These are phyloP conservation scores for Todus mexicanus DNA, from an alignment of 2,797 vertebrate species.

Conservation along the genomic window DNA sequence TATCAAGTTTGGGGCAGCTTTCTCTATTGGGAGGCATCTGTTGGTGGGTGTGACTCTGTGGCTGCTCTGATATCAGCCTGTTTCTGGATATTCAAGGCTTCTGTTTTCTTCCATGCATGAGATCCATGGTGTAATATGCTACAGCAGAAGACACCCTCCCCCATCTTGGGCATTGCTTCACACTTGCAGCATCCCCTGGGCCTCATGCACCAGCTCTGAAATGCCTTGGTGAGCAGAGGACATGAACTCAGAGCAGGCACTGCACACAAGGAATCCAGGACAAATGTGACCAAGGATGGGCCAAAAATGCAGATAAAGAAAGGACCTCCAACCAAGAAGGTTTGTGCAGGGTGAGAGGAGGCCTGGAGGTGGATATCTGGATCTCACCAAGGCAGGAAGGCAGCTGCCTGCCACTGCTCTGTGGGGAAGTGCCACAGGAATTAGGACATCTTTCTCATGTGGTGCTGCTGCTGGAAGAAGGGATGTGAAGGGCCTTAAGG, in stretches of 20 bases:
- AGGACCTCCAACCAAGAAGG: neutral
- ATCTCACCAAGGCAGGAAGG: neutral
- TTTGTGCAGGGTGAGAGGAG: neutral
- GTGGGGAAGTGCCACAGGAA: neutral
- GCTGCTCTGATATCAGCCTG: neutral
- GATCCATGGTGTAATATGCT: too few species aligned
- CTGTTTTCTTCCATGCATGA: neutral
- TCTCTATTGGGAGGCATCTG: neutral
- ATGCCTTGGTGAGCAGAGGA: neutral
- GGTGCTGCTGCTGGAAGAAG: neutral
- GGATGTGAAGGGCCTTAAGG: neutral
- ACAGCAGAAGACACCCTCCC: neutral
- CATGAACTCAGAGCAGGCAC: neutral
- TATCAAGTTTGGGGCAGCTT: neutral
- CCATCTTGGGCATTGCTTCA: neutral
- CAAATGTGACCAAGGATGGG: neutral
- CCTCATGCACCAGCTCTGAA: neutral
- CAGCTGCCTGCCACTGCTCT: neutral
- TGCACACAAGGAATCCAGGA: neutral
- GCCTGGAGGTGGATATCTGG: neutral
- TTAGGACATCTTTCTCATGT: fast-evolving
- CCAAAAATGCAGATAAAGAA: neutral
- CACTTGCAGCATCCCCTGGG: neutral
- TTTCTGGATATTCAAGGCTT: neutral
- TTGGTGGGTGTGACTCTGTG: neutral